These are phyloP conservation scores for Colossoma macropomum DNA, from an alignment of 2,113 vertebrate genomes.

Conservation along the genomic window DNA sequence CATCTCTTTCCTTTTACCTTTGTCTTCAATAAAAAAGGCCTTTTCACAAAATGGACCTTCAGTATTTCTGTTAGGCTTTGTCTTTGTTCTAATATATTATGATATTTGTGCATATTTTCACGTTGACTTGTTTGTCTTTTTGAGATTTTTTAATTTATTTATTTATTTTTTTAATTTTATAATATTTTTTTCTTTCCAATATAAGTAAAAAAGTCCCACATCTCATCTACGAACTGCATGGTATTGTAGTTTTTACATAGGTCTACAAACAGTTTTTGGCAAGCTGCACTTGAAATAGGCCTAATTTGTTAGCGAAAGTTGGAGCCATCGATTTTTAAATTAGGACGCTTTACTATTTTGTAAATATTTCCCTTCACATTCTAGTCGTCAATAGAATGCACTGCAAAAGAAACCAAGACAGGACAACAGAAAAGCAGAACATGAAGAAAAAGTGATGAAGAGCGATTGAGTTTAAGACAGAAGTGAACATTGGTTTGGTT, in stretches of 20 bases:
- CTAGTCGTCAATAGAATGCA: too few relatives aligned
- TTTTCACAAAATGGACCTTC: constrained; percentile 27
- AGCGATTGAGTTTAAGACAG: too few relatives aligned
- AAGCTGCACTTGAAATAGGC: not conserved
- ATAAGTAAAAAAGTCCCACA: too few relatives aligned
- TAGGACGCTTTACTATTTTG: too few relatives aligned
- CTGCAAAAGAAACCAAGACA: too few relatives aligned
- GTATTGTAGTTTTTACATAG: constrained; percentile 7
- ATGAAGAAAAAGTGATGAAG: too few relatives aligned
- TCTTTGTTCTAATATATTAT: constrained; percentile 24
- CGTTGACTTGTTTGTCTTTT: constrained; percentile 6
- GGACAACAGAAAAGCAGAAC: too few relatives aligned
- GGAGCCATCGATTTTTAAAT: not conserved
- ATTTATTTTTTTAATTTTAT: not conserved
- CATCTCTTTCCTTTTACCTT: not conserved
- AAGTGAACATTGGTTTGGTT: too few relatives aligned
- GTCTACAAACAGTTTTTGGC: not conserved
- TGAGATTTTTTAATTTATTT: not conserved
- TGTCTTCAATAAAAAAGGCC: constrained; percentile 53
- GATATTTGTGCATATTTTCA: constrained; percentile 1
- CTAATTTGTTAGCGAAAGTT: constrained; percentile 19
- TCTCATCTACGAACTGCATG: not conserved
- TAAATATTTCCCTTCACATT: too few relatives aligned
- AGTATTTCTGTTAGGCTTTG: constrained; percentile 18
- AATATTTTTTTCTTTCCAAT: not conserved